These are phyloP conservation scores for Sminthopsis crassicaudata DNA, from an alignment of 2,113 vertebrate genomes.

Conservation along the genomic window DNA sequence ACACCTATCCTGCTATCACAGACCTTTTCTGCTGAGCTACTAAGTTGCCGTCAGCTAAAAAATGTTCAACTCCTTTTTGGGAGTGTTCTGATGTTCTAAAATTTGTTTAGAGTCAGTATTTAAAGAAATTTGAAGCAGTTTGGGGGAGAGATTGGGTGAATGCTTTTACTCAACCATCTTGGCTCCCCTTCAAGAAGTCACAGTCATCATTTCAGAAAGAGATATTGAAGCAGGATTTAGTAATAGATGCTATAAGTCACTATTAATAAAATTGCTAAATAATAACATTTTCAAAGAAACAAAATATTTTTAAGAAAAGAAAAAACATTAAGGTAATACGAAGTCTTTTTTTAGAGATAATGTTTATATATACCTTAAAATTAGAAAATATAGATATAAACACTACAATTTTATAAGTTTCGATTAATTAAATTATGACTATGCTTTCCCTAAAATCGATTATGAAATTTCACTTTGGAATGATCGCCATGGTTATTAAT, in stretches of 20 bases:
- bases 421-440: not conserved
- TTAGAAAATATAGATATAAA: constrained; percentile 21
- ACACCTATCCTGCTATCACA: no score
- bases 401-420: constrained; percentile 19
- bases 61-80: no score
- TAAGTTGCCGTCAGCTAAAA: no score
- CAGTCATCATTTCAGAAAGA: not conserved
- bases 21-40: no score
- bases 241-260: not conserved
- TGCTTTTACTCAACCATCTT: no score
- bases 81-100: no score
- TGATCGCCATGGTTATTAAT: not conserved
- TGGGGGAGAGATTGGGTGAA: no score
- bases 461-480: not conserved
- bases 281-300: not conserved
- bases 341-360: not conserved
- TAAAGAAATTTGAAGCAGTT: no score
- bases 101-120: no score
- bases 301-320: not conserved
- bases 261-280: not conserved
- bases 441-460: not conserved
- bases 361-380: not conserved
- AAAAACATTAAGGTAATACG: not conserved
- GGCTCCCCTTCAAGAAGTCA: not conserved
- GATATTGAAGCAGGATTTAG: not conserved